phyloP scores from a whole-genome alignment of 1,140 invertebrate species.

The Trypoxylus dichotomus region DNA sequence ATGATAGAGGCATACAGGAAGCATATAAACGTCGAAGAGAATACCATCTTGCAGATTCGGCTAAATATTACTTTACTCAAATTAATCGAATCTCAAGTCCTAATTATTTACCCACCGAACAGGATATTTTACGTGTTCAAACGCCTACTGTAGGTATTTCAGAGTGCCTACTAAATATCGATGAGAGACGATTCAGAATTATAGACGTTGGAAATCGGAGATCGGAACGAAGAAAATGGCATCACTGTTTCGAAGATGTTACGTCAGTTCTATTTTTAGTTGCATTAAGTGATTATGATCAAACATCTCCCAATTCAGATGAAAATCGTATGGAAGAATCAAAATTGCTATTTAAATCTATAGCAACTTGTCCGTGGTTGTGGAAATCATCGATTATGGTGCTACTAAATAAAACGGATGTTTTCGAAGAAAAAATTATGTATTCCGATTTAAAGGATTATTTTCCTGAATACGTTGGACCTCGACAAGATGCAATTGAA shows the following conservation, averaged over 20 bases:
- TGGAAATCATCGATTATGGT: conserved; percentile 99
- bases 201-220: conserved; percentile 85
- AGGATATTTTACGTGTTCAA: conserved; percentile 95
- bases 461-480: conserved; percentile 99
- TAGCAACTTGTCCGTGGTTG: conserved; percentile 99
- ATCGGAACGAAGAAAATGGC: conserved; percentile 98
- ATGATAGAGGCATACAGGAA: not conserved
- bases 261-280: conserved; percentile 97
- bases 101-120: conserved; percentile 94
- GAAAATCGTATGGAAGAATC: conserved; percentile 99
- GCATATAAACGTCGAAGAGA: not conserved
- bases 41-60: not conserved
- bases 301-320: conserved; percentile 37
- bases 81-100: conserved; percentile 85
- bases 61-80: conserved; percentile 82
- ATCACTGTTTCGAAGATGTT: conserved; percentile 98
- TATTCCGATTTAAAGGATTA: conserved; percentile 99
- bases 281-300: conserved; percentile 70
- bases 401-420: conserved; percentile 99
- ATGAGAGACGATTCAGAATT: conserved; percentile 85
- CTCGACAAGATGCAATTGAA: conserved; percentile 95
- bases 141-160: conserved; percentile 96
- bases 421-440: conserved; percentile 99
- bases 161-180: conserved; percentile 98
- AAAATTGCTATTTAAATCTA: conserved; percentile 99